Evolutionary conservation across 2,888 invertebrate species (phyloP), one percentile per base, ranked within the genome.

Genomic region (Eupithecia tripunctaria): DNA sequence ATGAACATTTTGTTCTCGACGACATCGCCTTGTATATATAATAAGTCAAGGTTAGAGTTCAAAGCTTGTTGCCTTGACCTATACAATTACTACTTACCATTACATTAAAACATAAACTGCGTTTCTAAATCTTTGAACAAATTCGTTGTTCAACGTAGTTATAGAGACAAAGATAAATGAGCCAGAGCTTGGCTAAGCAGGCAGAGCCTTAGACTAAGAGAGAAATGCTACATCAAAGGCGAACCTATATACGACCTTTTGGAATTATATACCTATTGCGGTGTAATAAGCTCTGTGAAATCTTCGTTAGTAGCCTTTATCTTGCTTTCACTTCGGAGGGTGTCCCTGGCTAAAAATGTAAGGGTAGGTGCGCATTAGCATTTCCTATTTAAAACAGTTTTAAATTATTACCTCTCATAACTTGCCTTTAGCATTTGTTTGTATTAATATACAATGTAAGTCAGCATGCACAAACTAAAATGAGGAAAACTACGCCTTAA

Each of bases 261-360:
- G 65, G 70, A 72, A 85, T 86, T 85, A 86, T 88, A 73, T 75
- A 71, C 29, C 29, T 29, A 29, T 74, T 47, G 71, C 71, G 72
- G 68, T 73, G 74, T 80, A 78, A 77, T 76, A 78, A 77, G 73
- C 74, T 72, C 71, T 51, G 75, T 70, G 68, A 79, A 78, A 76
- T 76, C 74, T 80, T 80, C 75, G 75, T 78, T 77, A 77, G 74
- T 32, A 66, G 47, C 68, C 47, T 73, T 78, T 78, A 77, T 78
- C 80, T 80, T 68, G 66, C 68, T 70, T 79, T 74, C 77, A 73
- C 78, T 79, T 75, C 70, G 66, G 71, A 65, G 71, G 68, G 59
- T 73, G 68, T 68, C 68, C 73, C 67, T 68, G 70, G 59, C 62
- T 71, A 75, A 77, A 78, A 75, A 73, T 75, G 15, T 68, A 43